Evolutionary conservation across 2,888 invertebrate species (phyloP), one percentile per base, ranked within the genome.

Genomic region (Toxonevra muliebris): DNA sequence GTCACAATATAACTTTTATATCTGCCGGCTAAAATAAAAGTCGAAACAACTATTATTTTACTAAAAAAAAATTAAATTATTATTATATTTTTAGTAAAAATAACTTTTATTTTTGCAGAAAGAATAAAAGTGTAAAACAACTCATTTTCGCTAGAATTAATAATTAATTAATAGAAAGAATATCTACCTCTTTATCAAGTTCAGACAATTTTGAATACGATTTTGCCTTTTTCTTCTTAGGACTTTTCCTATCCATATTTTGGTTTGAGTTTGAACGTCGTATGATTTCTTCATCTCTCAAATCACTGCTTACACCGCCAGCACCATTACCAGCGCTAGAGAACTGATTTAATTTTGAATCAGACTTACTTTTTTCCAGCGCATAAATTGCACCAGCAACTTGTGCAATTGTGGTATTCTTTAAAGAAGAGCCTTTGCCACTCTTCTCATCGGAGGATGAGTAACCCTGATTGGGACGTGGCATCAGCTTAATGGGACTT

Each of bases 301-400:
- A 50, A 43, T 45, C 63, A 50, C 45, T 55, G 65, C 59, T 13
- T 65, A 67, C 30, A 41, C 58, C 10, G 40, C 55, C 58, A 48
- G 69, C 65, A 50, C 20, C 60, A 78, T 79, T 79, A 71, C 71
- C 72, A 30, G 55, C 55, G 10, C 57, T 57, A 11, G 64, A 64
- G 66, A 81, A 82, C 70, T 88, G 87, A 75, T 87, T 87, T 52
- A 90, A 82, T 77, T 89, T 90, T 19, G 90, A 90, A 79, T 90
- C 90, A 0, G 90, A 90, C 80, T 90, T 90, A 79, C 90, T 90
- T 75, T 90, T 90, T 78, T 90, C 90, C 64, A 88, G 79, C 10
- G 86, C 79, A 75, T 75, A 80, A 48, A 74, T 72, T 54, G 71
- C 64, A 15, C 76, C 75, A 57, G 69, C 68, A 62, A 74, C 73